phyloP scores from a whole-genome alignment of 2,113 vertebrate genomes.

The Gallinago paraguaiae region DNA sequence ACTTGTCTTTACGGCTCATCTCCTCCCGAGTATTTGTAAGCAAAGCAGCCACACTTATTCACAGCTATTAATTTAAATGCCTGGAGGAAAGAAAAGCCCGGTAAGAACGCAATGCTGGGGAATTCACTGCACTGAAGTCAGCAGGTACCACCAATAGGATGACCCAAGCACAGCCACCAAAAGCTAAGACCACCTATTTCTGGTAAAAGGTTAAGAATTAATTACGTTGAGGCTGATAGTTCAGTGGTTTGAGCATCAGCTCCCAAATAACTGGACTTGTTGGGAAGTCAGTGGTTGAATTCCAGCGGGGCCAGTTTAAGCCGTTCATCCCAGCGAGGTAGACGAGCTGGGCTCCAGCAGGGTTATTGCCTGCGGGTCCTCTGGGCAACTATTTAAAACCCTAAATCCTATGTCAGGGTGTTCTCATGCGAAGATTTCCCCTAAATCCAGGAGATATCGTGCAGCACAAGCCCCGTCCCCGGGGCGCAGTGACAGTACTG shows the following conservation, averaged over 20 bases:
- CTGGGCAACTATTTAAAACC: background rate
- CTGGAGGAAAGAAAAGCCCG: background rate
- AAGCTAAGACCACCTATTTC: background rate
- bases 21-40: background rate
- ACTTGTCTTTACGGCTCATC: background rate
- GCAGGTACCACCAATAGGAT: background rate
- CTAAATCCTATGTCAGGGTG: background rate
- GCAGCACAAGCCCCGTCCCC: background rate
- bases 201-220: background rate
- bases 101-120: background rate
- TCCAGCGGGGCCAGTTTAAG: background rate
- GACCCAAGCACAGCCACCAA: background rate
- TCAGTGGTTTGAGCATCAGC: background rate
- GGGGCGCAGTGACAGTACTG: accelerated
- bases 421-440: accelerated
- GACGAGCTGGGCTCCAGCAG: background rate
- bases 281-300: background rate
- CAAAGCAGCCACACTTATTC: background rate
- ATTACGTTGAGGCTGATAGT: background rate
- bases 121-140: background rate
- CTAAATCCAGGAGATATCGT: background rate
- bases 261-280: background rate
- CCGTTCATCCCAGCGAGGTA: background rate
- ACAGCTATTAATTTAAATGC: background rate
- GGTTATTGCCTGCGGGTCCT: background rate